These are phyloP conservation scores for Rhamnusium bicolor DNA, from an alignment of 2,888 invertebrate genomes.

Conservation along the genomic window DNA sequence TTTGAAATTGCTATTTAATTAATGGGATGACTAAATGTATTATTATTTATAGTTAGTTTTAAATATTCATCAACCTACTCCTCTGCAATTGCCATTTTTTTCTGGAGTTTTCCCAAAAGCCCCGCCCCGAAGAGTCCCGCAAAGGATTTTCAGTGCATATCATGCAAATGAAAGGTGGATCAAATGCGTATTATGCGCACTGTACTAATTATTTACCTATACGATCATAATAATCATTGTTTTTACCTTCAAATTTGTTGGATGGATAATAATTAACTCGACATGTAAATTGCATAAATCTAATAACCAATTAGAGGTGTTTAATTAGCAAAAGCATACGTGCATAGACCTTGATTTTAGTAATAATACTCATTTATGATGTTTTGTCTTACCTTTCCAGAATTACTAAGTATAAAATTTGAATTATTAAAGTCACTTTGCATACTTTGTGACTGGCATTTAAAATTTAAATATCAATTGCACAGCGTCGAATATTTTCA, in stretches of 20 bases:
- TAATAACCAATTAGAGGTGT: constrained; percentile 46
- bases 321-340: constrained; percentile 44
- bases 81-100: no score
- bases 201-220: neutral
- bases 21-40: no score
- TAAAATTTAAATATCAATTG: constrained; percentile 43
- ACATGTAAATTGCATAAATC: constrained; percentile 50
- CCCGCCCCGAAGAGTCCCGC: no score
- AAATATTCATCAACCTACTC: no score
- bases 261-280: constrained; percentile 39
- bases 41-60: no score
- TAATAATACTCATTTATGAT: constrained; percentile 45
- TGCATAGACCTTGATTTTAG: constrained; percentile 45
- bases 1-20: no score
- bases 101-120: no score
- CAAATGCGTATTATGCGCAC: no score
- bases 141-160: no score
- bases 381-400: constrained; percentile 47
- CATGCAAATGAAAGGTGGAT: no score
- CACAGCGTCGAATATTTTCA: constrained; percentile 44
- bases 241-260: constrained; percentile 34
- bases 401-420: constrained; percentile 43
- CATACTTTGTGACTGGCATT: constrained; percentile 39
- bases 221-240: constrained; percentile 7
- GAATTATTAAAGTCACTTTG: constrained; percentile 38